phyloP scores from a whole-genome alignment of 2,113 vertebrate genomes.

The Dipodomys spectabilis region DNA sequence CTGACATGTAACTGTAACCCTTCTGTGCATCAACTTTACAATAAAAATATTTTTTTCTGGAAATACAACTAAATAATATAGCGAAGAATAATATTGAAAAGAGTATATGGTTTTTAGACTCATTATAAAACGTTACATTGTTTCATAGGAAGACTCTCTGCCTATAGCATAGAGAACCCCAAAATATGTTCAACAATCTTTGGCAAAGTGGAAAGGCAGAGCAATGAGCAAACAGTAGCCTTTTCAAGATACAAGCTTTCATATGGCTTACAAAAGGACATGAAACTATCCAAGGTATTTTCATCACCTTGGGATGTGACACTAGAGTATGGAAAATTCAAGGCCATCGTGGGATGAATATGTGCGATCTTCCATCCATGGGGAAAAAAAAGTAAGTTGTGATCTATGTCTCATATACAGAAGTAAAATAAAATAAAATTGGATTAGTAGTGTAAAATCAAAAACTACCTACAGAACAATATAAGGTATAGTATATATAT shows the following conservation, averaged over 20 bases:
- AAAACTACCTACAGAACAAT: not conserved
- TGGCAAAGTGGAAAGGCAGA: not conserved
- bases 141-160: not conserved
- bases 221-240: not conserved
- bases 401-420: not conserved
- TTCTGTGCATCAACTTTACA: too few species aligned
- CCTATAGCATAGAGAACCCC: not conserved
- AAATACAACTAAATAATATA: not conserved
- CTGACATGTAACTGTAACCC: too few species aligned
- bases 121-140: not conserved
- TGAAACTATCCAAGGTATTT: too few species aligned
- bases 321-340: not conserved
- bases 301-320: too few species aligned
- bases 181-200: not conserved
- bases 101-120: not conserved
- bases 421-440: not conserved
- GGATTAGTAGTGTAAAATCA: not conserved
- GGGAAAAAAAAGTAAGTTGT: not conserved
- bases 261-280: not conserved
- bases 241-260: not conserved
- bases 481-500: not conserved
- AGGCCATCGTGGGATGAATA: not conserved
- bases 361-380: too few species aligned
- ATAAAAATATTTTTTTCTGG: not conserved
- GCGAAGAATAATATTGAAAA: not conserved